Conservation (phyloP, 1,140 invertebrate genomes). For the Hirudo medicinalis region DNA sequence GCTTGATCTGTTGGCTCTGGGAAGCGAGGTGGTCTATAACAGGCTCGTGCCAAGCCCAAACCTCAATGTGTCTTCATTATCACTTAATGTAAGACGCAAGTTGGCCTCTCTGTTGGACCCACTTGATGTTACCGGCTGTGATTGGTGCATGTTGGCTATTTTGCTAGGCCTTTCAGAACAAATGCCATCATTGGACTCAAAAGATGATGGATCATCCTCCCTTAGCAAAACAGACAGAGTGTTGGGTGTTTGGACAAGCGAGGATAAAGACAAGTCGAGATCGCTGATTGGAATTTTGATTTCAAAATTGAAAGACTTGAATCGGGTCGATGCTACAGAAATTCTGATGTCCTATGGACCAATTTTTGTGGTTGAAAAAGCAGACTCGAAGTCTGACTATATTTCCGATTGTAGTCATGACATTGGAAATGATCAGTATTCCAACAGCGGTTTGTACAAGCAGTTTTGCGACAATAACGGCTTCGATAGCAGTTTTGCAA, state of each 20-base stretch:
- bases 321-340: conserved; percentile 45
- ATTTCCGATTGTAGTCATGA: too few species aligned
- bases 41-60: conserved; percentile 42
- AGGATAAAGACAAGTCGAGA: conserved; percentile 41
- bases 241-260: conserved; percentile 43
- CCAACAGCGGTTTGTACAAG: too few species aligned
- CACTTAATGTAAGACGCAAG: conserved; percentile 43
- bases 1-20: conserved; percentile 56
- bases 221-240: conserved; percentile 44
- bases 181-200: conserved; percentile 44
- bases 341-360: conserved; percentile 41
- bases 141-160: conserved; percentile 69
- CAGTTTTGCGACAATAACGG: too few species aligned
- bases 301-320: conserved; percentile 44
- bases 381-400: too few species aligned
- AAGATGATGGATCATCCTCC: conserved; percentile 19
- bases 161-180: conserved; percentile 52
- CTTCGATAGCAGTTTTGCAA: too few species aligned
- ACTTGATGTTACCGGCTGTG: conserved; percentile 59
- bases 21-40: conserved; percentile 43
- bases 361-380: conserved; percentile 27
- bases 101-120: conserved; percentile 57
- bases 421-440: too few species aligned
- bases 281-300: conserved; percentile 32
- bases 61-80: conserved; percentile 45